A percentile compares a stretch with the other conserved stretches of the same genome.
Conservation (phyloP, 2,797 vertebrate species). For the Pristis pectinata region DNA sequence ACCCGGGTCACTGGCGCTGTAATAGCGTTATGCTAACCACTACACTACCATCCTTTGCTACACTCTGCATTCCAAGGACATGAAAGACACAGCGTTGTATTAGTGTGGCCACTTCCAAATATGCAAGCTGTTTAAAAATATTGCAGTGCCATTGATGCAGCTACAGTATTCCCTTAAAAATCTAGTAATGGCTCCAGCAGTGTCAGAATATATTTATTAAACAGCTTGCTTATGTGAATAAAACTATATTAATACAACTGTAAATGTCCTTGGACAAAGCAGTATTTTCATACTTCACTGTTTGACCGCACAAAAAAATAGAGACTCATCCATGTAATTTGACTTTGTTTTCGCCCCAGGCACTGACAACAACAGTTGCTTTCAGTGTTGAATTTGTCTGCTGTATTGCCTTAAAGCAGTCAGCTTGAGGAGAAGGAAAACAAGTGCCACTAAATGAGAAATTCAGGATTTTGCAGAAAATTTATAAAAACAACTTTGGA, state of each 20-base stretch:
- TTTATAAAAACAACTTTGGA: neutral
- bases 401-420: neutral
- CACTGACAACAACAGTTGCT: constrained; percentile 27
- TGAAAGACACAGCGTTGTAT: neutral
- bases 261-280: neutral
- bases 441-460: neutral
- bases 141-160: neutral
- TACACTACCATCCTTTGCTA: too few species aligned
- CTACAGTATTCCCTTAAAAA: neutral
- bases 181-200: neutral
- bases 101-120: neutral
- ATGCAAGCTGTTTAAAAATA: constrained; percentile 19
- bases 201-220: neutral
- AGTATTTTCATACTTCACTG: constrained; percentile 16
- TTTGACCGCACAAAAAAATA: neutral
- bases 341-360: constrained; percentile 20
- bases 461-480: neutral
- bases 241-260: constrained; percentile 2
- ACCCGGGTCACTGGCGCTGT: too few species aligned
- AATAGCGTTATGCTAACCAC: too few species aligned
- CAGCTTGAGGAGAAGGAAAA: neutral
- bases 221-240: constrained; percentile 9
- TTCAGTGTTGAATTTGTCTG: neutral
- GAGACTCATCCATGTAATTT: constrained; percentile 7
- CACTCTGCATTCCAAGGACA: neutral